Base-by-base conservation (phyloP, 2,797 vertebrate genomes). In the Cygnus olor region DNA sequence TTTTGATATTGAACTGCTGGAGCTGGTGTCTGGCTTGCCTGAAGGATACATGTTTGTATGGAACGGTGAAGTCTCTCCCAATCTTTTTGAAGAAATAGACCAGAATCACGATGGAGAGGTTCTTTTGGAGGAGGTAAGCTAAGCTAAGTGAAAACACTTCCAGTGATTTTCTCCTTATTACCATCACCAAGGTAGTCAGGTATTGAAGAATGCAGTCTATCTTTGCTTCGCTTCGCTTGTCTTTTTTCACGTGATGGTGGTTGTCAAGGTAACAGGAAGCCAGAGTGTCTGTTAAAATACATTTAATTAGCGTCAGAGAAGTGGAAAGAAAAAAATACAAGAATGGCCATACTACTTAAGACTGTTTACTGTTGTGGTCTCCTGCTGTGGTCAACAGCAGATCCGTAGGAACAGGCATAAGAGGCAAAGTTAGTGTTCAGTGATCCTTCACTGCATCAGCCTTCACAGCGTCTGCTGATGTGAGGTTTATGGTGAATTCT, bases 1-100 rank as follows among this genome's bases (percentile, higher is more conserved):
- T 88, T 99, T 99, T 1, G 98, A 99, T 89, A 98, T 99, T 0
- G 99, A 99, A 94, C 95, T 99, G 96, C 88, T 99, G 20, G 98
- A 99, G 12, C 93, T 99, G 80, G 99, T 99, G 95, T 98, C 99
- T 3, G 99, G 99, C 56, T 98, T 99, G 83, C 99, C 99, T 0
- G 99, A 99, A 36, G 99, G 99, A 30, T 99, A 99, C 98, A 99
- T 99, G 99, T 99, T 99, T 93, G 97, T 99, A 66, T 99, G 99
- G 99, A 99, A 99, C 1, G 97, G 98, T 0, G 98, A 99, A 5
- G 99, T 99, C n/a, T 98, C 99, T 9, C 98, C 98, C 3, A 98
- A 99, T 87, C 99, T 99, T 42, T 99, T 99, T 93, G 98, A 98
- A 76, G 99, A 99, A 95, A 99, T 99, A 95, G 99, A 99, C 97